Evolutionary conservation across 1,140 invertebrate species (phyloP).

Genomic region (Proctacanthus coquilletti): DNA sequence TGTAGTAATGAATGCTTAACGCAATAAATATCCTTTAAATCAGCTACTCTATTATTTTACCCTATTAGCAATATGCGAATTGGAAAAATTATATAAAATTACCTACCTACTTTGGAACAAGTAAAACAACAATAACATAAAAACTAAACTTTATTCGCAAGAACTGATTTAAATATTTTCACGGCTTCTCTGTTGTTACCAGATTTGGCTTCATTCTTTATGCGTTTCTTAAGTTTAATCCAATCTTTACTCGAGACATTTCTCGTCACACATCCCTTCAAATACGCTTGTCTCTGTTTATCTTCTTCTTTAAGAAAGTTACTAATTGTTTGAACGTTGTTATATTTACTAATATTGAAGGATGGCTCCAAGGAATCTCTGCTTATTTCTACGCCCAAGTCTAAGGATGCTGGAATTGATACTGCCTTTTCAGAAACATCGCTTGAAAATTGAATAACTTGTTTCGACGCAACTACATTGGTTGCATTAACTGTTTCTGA

Average conservation of each 20-base stretch:
- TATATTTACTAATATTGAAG: not conserved
- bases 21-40: not conserved
- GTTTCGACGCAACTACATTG: not conserved
- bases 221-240: not conserved
- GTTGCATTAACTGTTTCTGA: not conserved
- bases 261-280: not conserved
- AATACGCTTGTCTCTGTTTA: not conserved
- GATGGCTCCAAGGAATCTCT: not conserved
- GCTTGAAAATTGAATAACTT: not conserved
- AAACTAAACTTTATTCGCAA: not conserved
- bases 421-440: not conserved
- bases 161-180: not conserved
- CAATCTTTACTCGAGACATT: not conserved
- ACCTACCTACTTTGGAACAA: not conserved
- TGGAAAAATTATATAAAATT: not conserved
- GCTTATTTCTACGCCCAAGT: not conserved
- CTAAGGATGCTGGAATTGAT: not conserved
- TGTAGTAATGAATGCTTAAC: not conserved
- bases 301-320: not conserved
- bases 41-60: not conserved
- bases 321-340: no score
- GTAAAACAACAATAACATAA: not conserved
- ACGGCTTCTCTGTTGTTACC: not conserved
- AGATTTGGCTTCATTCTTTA: not conserved
- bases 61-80: not conserved